These are phyloP conservation scores for Sphaerophoria rueppellii DNA, from an alignment of 2,888 invertebrate species.

Conservation along the genomic window DNA sequence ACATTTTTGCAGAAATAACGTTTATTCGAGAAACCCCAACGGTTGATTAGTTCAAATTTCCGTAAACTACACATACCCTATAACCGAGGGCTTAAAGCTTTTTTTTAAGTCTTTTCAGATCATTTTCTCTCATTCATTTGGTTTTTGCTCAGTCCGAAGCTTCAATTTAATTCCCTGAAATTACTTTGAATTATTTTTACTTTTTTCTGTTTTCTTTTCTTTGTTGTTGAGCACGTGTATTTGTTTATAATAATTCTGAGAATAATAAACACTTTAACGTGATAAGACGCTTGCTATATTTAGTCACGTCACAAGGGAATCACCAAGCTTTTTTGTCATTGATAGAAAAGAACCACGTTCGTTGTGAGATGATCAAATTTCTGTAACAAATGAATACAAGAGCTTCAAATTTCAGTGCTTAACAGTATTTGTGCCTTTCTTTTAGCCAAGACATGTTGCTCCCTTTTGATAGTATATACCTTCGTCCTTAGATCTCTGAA, in stretches of 20 bases:
- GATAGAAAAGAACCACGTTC: neutral
- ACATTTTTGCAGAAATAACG: neutral
- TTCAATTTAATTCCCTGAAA: neutral
- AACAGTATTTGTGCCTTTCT: no score
- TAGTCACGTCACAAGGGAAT: slow-evolving; percentile 24
- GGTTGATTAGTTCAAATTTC: no score
- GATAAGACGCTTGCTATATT: neutral
- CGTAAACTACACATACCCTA: neutral
- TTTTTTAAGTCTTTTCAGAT: neutral
- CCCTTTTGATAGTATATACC: no score
- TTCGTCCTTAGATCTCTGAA: no score
- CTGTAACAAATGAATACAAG: neutral
- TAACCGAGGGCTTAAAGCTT: neutral
- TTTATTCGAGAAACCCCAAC: no score
- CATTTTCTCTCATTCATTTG: neutral
- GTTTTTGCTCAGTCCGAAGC: neutral
- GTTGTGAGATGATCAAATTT: neutral
- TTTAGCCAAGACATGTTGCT: no score
- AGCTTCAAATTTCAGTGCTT: slow-evolving; percentile 5
- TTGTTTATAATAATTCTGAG: neutral
- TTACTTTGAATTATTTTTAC: neutral
- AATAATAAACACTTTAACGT: neutral
- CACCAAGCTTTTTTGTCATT: slow-evolving; percentile 39
- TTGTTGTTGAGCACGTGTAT: neutral
- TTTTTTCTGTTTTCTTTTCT: no score